These are phyloP conservation scores for Dinoponera quadriceps DNA, from an alignment of 1,140 invertebrate genomes.

Conservation along the genomic window DNA sequence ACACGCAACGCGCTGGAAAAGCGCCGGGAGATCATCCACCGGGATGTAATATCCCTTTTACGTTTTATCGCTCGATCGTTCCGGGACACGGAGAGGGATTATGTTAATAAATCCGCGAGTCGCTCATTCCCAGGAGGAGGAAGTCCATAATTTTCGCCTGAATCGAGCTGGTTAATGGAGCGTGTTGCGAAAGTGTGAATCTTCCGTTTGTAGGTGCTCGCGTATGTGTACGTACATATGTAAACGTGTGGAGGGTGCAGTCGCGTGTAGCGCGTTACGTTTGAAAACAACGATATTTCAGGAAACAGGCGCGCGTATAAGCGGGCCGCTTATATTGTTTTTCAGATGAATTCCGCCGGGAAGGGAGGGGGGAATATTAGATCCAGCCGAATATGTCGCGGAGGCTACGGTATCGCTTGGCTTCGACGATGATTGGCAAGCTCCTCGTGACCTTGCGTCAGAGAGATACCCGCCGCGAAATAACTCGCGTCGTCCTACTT, in stretches of 20 bases:
- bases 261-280: neutral
- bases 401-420: neutral
- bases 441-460: constrained; percentile 51
- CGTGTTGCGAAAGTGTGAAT: constrained; percentile 24
- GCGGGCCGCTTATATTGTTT: neutral
- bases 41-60: too few species aligned
- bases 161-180: neutral
- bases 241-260: too few species aligned
- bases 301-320: neutral
- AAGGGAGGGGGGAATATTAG: too few species aligned
- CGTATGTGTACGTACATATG: too few species aligned
- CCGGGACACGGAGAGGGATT: neutral
- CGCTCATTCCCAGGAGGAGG: neutral
- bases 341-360: too few species aligned
- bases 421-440: constrained; percentile 53
- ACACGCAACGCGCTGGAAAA: neutral
- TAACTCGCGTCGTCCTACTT: constrained; percentile 52
- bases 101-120: constrained; percentile 4
- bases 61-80: neutral
- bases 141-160: constrained; percentile 30
- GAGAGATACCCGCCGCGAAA: constrained; percentile 25
- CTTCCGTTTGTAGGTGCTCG: neutral
- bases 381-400: neutral
- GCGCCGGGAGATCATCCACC: too few species aligned
- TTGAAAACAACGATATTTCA: constrained; percentile 10